phyloP scores from a whole-genome alignment of 1,140 invertebrate species.

The Pseudomyrmex cubaensis region DNA sequence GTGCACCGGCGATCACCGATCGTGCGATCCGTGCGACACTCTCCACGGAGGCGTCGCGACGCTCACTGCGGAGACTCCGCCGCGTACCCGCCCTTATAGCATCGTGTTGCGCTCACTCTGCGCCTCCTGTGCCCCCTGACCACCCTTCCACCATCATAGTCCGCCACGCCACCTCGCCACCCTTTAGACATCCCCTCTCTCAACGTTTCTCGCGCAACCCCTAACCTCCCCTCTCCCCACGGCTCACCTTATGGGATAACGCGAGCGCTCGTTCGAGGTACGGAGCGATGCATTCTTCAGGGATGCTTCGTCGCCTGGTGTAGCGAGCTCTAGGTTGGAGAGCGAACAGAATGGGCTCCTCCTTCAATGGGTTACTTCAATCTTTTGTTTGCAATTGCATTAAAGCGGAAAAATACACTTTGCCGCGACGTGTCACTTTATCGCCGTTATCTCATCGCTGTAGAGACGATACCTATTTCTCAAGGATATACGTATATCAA shows the following conservation, averaged over 20 bases:
- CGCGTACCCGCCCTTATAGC: slow-evolving; percentile 85
- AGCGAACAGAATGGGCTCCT: slow-evolving; percentile 23
- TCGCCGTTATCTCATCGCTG: slow-evolving; percentile 7
- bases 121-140: slow-evolving; percentile 61
- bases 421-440: slow-evolving; percentile 28
- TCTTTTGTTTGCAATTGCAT: slow-evolving; percentile 49
- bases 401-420: slow-evolving; percentile 59
- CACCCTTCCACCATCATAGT: slow-evolving; percentile 42
- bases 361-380: slow-evolving; percentile 49
- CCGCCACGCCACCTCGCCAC: slow-evolving; percentile 57
- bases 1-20: slow-evolving; percentile 63
- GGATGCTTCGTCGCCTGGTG: slow-evolving; percentile 52
- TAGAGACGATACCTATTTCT: slow-evolving; percentile 1
- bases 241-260: slow-evolving; percentile 68
- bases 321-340: slow-evolving; percentile 30
- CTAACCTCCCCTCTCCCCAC: slow-evolving; percentile 27
- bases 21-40: slow-evolving; percentile 54
- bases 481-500: slow-evolving; percentile 23
- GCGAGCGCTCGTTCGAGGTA: slow-evolving; percentile 67
- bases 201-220: slow-evolving; percentile 44
- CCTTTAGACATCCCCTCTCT: slow-evolving; percentile 46
- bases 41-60: slow-evolving; percentile 80
- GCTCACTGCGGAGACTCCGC: slow-evolving; percentile 83
- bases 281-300: slow-evolving; percentile 67
- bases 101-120: slow-evolving; percentile 78